Conservation (phyloP, 1,140 invertebrate species). For the Lamellibrachia luymesi region DNA sequence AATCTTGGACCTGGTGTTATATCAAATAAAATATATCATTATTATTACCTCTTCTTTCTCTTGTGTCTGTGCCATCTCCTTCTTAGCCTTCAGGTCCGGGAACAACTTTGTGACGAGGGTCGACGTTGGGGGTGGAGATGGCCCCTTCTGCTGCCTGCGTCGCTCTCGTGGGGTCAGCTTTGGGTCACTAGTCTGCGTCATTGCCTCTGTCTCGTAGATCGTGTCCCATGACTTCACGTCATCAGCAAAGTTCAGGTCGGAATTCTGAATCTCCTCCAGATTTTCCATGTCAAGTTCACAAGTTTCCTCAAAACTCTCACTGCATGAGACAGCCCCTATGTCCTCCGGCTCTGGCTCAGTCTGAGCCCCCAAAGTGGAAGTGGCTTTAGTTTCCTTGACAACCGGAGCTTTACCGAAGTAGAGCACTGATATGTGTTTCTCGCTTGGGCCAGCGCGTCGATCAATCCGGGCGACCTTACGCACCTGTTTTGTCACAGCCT, state of each 20-base stretch:
- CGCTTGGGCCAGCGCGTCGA: neutral
- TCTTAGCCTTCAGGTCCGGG: slow-evolving; percentile 44
- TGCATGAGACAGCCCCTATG: neutral
- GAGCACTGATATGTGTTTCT: neutral
- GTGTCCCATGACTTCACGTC: neutral
- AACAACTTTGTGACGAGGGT: slow-evolving; percentile 50
- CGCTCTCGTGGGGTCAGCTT: neutral
- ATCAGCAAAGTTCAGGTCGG: neutral
- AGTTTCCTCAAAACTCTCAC: neutral
- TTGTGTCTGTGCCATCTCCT: neutral
- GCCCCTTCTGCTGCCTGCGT: neutral
- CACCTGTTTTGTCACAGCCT: neutral
- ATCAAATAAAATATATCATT: too few relatives aligned
- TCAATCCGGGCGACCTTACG: slow-evolving; percentile 10
- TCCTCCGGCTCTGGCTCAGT: neutral
- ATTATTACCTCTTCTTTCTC: neutral
- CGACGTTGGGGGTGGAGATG: slow-evolving; percentile 45
- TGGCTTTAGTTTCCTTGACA: neutral
- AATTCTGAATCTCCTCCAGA: neutral
- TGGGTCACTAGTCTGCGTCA: neutral
- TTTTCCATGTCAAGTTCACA: neutral
- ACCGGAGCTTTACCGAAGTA: slow-evolving; percentile 7
- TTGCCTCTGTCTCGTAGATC: neutral
- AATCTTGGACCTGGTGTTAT: too few relatives aligned
- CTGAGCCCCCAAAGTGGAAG: neutral